Evolutionary conservation across 2,113 vertebrate species (phyloP), one percentile per base, ranked within the genome.

Genomic region (Prietella phreatophila): DNA sequence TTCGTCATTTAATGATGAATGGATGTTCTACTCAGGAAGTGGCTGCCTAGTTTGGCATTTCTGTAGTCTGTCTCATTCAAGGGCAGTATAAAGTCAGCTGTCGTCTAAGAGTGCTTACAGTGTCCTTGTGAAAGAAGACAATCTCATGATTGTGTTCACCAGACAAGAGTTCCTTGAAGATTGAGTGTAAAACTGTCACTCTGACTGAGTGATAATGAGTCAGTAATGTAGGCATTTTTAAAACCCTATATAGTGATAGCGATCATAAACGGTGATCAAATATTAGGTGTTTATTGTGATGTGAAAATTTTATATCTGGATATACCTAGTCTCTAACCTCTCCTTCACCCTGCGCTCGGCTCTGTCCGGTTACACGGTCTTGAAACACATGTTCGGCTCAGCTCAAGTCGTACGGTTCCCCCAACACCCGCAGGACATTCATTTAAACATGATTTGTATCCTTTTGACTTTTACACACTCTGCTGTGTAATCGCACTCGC

Each of bases 381-480:
- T 20, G 20, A 42, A 87, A 85, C 61, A 36, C 75, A 73, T 84
- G 73, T 69, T 81, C 47, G 25, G 19, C 81, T 65, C 85, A 22
- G 39, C 73, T 75, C 50, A 65, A 86, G 87, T 85, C 89, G 73
- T 81, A 84, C 87, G 86, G 84, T 85, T 89, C 55, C 86, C 80
- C 88, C 71, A 30, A 83, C 75, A 71, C 91, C 90, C 90, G 86
- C 2, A 86, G 92, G 89, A 93, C 91, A 88, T 93, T 92, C 90
- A 86, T 93, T 93, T 85, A 67, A 85, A 92, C 87, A 87, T 92
- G 91, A 93, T 94, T 93, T 93, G 93, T 94, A 90, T 93, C 93
- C 92, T 94, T 91, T 93, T 94, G 93, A 94, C 93, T 94, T 93
- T 93, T 93, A 91, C 93, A 94, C 87, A 91, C 30, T 90, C 86